Percentiles rank a stretch among this genome's conserved stretches.
phyloP scores from a whole-genome alignment of 1,140 invertebrate species.

The Nylanderia fulva region DNA sequence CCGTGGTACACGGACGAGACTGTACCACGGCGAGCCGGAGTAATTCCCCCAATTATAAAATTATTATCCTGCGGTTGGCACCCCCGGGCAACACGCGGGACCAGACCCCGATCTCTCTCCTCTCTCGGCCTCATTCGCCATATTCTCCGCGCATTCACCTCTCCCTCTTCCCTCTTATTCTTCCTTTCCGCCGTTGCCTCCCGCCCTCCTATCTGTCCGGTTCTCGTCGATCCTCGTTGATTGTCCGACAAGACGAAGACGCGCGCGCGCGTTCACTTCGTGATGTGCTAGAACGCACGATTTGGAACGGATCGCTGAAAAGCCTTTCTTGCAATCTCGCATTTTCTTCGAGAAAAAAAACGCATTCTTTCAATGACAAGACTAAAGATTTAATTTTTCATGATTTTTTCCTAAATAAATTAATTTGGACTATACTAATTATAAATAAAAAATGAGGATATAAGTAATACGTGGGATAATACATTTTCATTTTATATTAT shows the following conservation, averaged over 20 bases:
- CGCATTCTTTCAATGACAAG: not conserved
- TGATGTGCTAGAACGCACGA: conserved; percentile 40
- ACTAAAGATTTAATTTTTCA: not conserved
- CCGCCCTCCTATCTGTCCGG: conserved; percentile 63
- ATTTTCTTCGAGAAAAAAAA: conserved; percentile 11
- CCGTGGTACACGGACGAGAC: conserved; percentile 79
- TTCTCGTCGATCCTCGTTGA: conserved; percentile 73
- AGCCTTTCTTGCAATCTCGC: conserved; percentile 40
- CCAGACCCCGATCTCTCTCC: conserved; percentile 72
- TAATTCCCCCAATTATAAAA: conserved; percentile 86
- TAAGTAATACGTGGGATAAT: not conserved
- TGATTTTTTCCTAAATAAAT: not conserved
- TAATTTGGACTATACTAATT: not conserved
- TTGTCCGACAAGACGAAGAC: conserved; percentile 69
- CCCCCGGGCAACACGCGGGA: conserved; percentile 84
- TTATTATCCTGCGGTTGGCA: conserved; percentile 86
- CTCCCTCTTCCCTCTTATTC: conserved; percentile 33
- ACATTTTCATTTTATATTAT: not conserved
- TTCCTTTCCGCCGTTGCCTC: conserved; percentile 20
- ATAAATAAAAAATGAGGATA: not conserved
- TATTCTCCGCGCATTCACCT: conserved; percentile 70
- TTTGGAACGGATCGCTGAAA: conserved; percentile 40
- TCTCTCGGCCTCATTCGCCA: conserved; percentile 78
- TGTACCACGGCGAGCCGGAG: conserved; percentile 80
- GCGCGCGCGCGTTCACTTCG: conserved; percentile 50